These are phyloP conservation scores for Dermochelys coriacea DNA, from an alignment of 2,797 vertebrate genomes.

Conservation along the genomic window DNA sequence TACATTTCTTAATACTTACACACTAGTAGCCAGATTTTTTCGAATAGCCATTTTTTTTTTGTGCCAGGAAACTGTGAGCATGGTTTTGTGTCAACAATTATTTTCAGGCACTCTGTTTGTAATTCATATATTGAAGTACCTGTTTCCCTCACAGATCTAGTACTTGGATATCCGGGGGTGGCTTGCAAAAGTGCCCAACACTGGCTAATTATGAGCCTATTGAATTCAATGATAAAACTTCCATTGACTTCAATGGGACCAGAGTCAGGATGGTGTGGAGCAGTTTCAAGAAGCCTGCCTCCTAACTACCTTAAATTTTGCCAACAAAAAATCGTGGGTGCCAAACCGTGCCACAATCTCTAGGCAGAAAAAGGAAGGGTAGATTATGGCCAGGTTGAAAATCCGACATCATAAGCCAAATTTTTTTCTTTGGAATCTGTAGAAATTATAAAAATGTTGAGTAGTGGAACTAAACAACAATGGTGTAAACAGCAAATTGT, in stretches of 20 bases:
- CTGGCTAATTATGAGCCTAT: not conserved
- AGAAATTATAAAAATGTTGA: not conserved
- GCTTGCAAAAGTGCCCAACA: not conserved
- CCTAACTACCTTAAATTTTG: not conserved
- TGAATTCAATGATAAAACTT: not conserved
- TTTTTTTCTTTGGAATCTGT: not conserved
- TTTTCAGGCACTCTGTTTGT: not conserved
- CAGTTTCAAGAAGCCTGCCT: conserved; percentile 15
- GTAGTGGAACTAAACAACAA: not conserved
- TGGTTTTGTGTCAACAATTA: not conserved
- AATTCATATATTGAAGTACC: not conserved
- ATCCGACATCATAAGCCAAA: not conserved
- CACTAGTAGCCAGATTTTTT: not conserved
- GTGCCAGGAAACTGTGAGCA: not conserved
- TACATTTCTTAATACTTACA: not conserved
- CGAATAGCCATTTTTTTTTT: not conserved
- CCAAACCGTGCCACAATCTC: not conserved
- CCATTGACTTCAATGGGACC: not conserved
- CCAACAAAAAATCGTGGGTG: not conserved
- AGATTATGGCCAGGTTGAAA: not conserved
- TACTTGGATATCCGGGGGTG: not conserved
- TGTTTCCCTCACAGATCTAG: not conserved
- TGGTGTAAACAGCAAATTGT: not conserved
- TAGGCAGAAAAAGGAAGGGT: not conserved
- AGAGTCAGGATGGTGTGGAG: not conserved